Evolutionary conservation across 2,888 invertebrate species (phyloP).

Genomic region (Temnothorax unifasciatus): DNA sequence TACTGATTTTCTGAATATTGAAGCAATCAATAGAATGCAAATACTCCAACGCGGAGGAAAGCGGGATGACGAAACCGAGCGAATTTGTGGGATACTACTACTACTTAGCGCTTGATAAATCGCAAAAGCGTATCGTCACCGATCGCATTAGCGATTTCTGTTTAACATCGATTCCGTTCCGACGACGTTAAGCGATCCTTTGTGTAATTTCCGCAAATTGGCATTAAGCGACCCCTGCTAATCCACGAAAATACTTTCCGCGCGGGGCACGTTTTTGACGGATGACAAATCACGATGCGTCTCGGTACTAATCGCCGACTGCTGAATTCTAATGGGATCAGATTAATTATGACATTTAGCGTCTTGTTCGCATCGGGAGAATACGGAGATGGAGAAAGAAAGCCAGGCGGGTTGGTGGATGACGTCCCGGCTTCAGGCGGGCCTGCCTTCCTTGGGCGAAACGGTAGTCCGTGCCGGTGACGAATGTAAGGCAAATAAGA

Average conservation of each 20-base stretch:
- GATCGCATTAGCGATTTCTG: conserved; percentile 44
- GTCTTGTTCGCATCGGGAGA: conserved; percentile 31
- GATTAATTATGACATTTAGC: conserved; percentile 54
- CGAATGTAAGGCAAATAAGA: conserved; percentile 80
- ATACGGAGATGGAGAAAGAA: conserved; percentile 48
- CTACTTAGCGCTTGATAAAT: conserved; percentile 39
- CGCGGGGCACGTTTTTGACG: conserved; percentile 8
- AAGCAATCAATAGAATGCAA: conserved; percentile 54
- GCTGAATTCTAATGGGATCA: conserved; percentile 36
- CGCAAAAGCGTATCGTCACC: conserved; percentile 16
- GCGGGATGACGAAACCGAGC: conserved; percentile 18
- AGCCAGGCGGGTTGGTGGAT: conserved; percentile 40
- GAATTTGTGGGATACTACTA: neutral
- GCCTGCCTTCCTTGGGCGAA: conserved; percentile 54
- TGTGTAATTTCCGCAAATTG: conserved; percentile 46
- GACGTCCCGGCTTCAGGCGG: conserved; percentile 29
- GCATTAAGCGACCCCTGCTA: conserved; percentile 17
- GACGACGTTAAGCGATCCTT: conserved; percentile 24
- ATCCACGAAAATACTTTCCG: conserved; percentile 37
- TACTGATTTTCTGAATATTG: conserved; percentile 55
- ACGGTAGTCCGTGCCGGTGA: conserved; percentile 67
- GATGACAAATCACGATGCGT: conserved; percentile 23
- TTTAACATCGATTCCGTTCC: conserved; percentile 35
- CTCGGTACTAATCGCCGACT: conserved; percentile 14
- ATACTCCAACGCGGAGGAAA: conserved; percentile 38